A percentile compares a stretch with the other conserved stretches of the same genome.
Conservation (phyloP, 2,888 invertebrate species). For the Caradrina clavipalpis region DNA sequence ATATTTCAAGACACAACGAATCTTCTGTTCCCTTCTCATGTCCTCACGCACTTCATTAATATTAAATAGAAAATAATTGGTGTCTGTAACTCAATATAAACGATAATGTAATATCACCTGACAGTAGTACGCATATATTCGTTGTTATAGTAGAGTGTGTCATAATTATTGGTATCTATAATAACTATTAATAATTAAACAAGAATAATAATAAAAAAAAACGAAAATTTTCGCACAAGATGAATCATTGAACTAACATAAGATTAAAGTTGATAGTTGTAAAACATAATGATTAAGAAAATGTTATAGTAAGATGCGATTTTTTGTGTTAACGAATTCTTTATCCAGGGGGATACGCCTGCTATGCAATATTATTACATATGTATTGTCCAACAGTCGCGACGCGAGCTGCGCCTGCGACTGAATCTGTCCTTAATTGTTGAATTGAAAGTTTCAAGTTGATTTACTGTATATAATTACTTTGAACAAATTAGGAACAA, state of each 20-base stretch:
- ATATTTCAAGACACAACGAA: constrained; percentile 84
- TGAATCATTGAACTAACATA: constrained; percentile 87
- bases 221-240: constrained; percentile 89
- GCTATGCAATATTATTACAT: constrained; percentile 45
- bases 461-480: constrained; percentile 80
- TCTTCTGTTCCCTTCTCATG: constrained; percentile 76
- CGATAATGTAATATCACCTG: constrained; percentile 73
- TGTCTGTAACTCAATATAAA: constrained; percentile 86
- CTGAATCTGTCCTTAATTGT: constrained; percentile 61
- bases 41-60: constrained; percentile 76
- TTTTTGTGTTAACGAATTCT: constrained; percentile 53
- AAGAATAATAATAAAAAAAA: constrained; percentile 69
- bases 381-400: constrained; percentile 68
- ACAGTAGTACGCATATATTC: constrained; percentile 80
- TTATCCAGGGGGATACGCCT: constrained; percentile 60
- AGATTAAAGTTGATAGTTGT: constrained; percentile 81
- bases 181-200: constrained; percentile 76
- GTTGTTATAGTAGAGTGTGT: constrained; percentile 86
- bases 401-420: constrained; percentile 49
- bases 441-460: constrained; percentile 67
- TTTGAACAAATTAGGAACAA: constrained; percentile 86
- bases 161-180: constrained; percentile 77
- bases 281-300: constrained; percentile 75
- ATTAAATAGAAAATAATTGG: constrained; percentile 83
- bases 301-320: constrained; percentile 69